Evolutionary conservation across 2,888 invertebrate genomes (phyloP).

Genomic region (Serrognathus titanus): DNA sequence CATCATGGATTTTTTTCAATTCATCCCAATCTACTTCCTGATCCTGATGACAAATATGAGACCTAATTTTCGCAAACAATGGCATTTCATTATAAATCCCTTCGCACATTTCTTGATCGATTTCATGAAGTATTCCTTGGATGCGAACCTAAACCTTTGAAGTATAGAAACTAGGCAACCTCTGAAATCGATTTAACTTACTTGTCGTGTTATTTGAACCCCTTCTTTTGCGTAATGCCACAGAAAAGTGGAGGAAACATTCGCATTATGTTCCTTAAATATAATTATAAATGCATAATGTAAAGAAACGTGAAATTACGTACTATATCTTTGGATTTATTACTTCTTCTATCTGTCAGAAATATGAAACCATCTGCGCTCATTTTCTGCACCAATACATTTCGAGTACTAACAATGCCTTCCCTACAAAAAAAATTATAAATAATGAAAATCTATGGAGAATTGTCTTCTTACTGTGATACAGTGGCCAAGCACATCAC

Average conservation of each 20-base stretch:
- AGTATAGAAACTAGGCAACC: not conserved
- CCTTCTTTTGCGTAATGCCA: conserved; percentile 42
- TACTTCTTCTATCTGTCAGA: conserved; percentile 48
- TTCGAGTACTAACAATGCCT: conserved; percentile 40
- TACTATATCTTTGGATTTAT: conserved; percentile 50
- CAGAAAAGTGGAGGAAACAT: conserved; percentile 48
- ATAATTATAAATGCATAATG: conserved; percentile 1
- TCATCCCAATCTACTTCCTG: conserved; percentile 48
- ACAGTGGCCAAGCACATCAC: conserved; percentile 47
- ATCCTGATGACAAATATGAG: conserved; percentile 50
- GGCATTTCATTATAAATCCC: conserved; percentile 49
- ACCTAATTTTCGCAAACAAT: conserved; percentile 49
- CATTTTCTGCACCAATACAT: conserved; percentile 42
- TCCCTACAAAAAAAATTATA: conserved; percentile 37
- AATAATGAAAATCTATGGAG: not conserved
- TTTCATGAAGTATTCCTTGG: conserved; percentile 45
- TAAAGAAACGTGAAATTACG: conserved; percentile 18
- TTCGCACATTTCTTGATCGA: conserved; percentile 37
- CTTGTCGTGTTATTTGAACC: conserved; percentile 33
- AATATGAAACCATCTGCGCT: conserved; percentile 51
- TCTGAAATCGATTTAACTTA: conserved; percentile 19
- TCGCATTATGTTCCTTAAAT: conserved; percentile 45
- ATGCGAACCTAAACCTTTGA: conserved; percentile 45
- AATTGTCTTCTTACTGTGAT: conserved; percentile 39
- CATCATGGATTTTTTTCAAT: conserved; percentile 48